Evolutionary conservation across 2,113 vertebrate genomes (phyloP), one percentile per base, ranked within the genome.

Genomic region (Ursus arctos): DNA sequence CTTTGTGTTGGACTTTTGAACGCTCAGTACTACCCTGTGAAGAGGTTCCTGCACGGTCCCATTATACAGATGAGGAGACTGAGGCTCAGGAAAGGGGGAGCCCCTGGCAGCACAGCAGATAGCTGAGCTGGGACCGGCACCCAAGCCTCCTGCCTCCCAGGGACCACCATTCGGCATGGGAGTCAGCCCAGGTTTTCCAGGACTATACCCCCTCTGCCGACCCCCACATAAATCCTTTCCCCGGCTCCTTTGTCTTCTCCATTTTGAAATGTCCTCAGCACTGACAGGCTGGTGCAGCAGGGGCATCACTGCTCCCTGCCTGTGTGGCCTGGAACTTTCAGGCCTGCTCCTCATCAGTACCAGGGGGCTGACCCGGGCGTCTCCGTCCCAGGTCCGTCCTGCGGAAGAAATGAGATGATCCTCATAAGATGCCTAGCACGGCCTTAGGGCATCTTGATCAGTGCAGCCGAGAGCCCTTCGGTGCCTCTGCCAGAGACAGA

Each of bases 401-500:
- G 7, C 47, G 3, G 9, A 24, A 26, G 36, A 89, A 72, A n/a
- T 16, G 16, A 55, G 47, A 36, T 16, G 6, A 21, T 63, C 13
- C 84, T 9, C 57, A n/a, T 6, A 59, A 57, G 65, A 61, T 1
- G 24, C 18, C n/a, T 18, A 55, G n/a, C 4, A 2, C 1, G 15
- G 85, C 12, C 0, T 16, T 28, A 14, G 43, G 43, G 43, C 43
- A 43, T 43, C 43, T 43, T 6, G 43, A 43, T 43, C 76, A 8
- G 3, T 2, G 49, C 4, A 24, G 9, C 59, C 4, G 26, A 10
- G 55, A 59, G 79, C 31, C 51, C 86, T 82, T 36, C 5, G 10
- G 24, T 43, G 65, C 72, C 81, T 94, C 95, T 88, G 63, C 51
- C 79, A 86, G 40, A 94, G 26, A 31, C 6, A 28, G 43, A 4